Percentiles rank a stretch among this genome's conserved stretches.
Conservation (phyloP, 2,888 invertebrate genomes). For the Yponomeuta malinellus region DNA sequence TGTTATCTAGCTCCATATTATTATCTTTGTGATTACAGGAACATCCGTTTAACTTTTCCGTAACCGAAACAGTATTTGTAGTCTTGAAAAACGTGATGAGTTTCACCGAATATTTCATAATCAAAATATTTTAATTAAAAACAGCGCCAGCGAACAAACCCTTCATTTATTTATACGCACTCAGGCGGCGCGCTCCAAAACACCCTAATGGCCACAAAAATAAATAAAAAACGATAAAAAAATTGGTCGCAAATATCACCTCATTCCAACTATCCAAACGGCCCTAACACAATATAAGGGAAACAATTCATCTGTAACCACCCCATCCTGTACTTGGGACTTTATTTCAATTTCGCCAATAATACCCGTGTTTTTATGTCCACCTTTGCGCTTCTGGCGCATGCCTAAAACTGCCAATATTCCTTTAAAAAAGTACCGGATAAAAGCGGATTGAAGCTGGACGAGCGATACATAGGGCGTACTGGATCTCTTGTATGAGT, state of each 20-base stretch:
- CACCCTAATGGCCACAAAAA: background rate
- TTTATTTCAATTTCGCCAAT: background rate
- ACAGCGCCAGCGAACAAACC: background rate
- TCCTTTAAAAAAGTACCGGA: background rate
- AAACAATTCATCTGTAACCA: background rate
- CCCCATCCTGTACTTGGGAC: background rate
- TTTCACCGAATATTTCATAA: background rate
- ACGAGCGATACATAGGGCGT: background rate
- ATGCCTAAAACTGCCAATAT: background rate
- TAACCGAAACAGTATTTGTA: no score
- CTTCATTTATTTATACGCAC: background rate
- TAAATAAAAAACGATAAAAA: background rate
- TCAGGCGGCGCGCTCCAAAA: background rate
- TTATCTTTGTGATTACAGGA: no score
- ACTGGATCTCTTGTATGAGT: background rate
- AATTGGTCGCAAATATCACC: background rate
- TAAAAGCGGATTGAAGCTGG: background rate
- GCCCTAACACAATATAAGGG: background rate
- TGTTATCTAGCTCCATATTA: no score
- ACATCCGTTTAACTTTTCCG: no score
- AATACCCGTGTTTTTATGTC: background rate
- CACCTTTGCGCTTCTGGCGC: background rate
- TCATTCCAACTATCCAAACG: constrained; percentile 1
- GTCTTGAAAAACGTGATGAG: no score
- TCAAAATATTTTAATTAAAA: background rate